Percentiles rank a stretch among this genome's conserved stretches.
Evolutionary conservation across 2,888 invertebrate genomes (phyloP).

Genomic region (Dasypolia templi): DNA sequence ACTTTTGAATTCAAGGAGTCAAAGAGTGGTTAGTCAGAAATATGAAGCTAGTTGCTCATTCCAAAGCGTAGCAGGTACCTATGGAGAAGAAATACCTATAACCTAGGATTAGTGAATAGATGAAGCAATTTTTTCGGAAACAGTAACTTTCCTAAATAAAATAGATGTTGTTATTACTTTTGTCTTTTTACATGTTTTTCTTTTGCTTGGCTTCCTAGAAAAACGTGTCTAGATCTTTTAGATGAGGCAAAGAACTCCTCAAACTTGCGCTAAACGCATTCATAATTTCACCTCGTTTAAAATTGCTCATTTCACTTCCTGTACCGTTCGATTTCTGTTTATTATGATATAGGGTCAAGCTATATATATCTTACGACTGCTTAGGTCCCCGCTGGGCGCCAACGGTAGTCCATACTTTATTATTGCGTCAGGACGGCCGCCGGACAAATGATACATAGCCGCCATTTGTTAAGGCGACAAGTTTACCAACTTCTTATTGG

Average conservation of each 20-base stretch:
- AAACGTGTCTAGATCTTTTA: neutral
- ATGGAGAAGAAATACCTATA: no score
- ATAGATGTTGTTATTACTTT: neutral
- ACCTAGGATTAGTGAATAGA: neutral
- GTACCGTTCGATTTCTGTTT: constrained; percentile 44
- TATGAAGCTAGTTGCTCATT: no score
- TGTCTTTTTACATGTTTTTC: no score
- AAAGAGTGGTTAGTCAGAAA: no score
- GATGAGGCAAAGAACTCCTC: neutral
- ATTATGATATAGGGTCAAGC: constrained; percentile 60
- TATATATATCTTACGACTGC: constrained; percentile 56
- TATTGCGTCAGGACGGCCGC: constrained; percentile 53
- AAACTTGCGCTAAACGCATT: neutral
- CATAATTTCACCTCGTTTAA: constrained; percentile 20
- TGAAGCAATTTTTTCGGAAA: neutral
- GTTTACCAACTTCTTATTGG: constrained; percentile 49
- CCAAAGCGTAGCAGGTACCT: no score
- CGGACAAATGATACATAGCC: constrained; percentile 35
- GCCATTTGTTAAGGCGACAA: constrained; percentile 43
- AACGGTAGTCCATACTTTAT: constrained; percentile 53
- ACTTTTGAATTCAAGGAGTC: no score
- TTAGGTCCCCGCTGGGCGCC: constrained; percentile 49
- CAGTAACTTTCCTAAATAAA: neutral
- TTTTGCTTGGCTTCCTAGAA: no score
- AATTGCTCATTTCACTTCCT: constrained; percentile 24